Conservation (phyloP, 2,797 vertebrate genomes). For the Cyclopterus lumpus region DNA sequence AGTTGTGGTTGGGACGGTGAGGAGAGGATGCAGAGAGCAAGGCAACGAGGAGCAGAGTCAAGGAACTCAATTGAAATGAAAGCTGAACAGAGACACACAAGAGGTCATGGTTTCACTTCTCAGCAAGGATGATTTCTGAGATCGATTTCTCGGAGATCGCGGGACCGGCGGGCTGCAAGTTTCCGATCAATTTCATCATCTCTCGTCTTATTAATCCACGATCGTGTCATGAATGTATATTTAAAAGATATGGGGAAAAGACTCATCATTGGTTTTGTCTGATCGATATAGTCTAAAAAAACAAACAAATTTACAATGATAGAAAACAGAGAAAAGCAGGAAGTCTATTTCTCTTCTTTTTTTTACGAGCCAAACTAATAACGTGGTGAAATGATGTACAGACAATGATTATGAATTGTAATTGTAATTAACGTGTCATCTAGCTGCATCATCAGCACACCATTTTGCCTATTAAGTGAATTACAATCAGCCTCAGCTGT, state of each 20-base stretch:
- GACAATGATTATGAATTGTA: neutral
- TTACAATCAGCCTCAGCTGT: neutral
- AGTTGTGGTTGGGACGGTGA: conserved; percentile 10
- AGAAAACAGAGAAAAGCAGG: neutral
- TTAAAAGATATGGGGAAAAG: neutral
- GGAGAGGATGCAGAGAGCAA: conserved; percentile 14
- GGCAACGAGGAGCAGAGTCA: conserved; percentile 6
- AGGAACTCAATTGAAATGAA: conserved; percentile 24
- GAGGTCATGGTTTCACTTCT: conserved; percentile 51
- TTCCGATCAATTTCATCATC: neutral
- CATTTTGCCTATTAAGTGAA: neutral
- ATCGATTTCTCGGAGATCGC: neutral
- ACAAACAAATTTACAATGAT: neutral
- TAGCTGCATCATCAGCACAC: neutral
- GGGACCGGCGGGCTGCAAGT: neutral
- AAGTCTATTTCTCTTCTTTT: neutral
- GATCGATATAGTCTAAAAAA: neutral
- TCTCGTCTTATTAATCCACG: neutral
- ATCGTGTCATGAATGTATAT: too few relatives aligned
- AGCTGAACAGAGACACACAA: conserved; percentile 29
- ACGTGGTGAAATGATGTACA: neutral
- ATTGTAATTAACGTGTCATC: neutral
- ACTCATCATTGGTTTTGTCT: neutral
- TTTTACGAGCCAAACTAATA: neutral
- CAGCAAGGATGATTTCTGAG: neutral